Evolutionary conservation across 2,113 vertebrate genomes (phyloP), one percentile per base, ranked within the genome.

Genomic region (Paedocypris sp.): DNA sequence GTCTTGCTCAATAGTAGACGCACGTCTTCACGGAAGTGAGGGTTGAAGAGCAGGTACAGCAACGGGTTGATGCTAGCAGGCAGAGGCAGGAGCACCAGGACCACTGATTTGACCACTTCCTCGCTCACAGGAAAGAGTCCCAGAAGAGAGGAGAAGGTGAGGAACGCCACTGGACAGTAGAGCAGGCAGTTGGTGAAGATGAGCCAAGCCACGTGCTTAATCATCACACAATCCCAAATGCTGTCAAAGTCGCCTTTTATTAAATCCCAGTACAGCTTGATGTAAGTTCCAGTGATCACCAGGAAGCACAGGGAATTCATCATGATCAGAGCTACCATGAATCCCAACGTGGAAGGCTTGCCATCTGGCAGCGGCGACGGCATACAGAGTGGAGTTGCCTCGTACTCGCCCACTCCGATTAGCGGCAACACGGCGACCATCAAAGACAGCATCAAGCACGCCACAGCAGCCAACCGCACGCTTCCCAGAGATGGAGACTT

Each of bases 171-270:
- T 0, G 94, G 93, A 35, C 92, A 89, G 70, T 93, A 93, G 11
- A 98, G 92, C 20, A 96, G 85, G 48, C 93, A 91, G 22, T 97
- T 91, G 29, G 89, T 87, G 54, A 98, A 91, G 79, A 96, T 92
- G 62, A 98, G 83, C 91, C 92, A 92, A 70, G 93, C 91, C 54
- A 97, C 87, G 1, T 96, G 93, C 77, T 92, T 89, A 72, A 92
- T 89, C 88, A 95, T 91, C 68, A 88, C 84, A 0, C 91, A 91
- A 80, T 94, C 93, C 91, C 93, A 91, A 72, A 89, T 77, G 2
- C 89, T 86, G 31, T 90, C 84, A 11, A 88, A 86, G 60, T 91
- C 87, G 0, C 89, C 88, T 31, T 89, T 80, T 1, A 92, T 87
- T 77, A 94, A 77, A 77, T 83, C 85, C 73, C 93, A 95, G 80